phyloP scores from a whole-genome alignment of 2,113 vertebrate genomes.

The Scopus umbretta region DNA sequence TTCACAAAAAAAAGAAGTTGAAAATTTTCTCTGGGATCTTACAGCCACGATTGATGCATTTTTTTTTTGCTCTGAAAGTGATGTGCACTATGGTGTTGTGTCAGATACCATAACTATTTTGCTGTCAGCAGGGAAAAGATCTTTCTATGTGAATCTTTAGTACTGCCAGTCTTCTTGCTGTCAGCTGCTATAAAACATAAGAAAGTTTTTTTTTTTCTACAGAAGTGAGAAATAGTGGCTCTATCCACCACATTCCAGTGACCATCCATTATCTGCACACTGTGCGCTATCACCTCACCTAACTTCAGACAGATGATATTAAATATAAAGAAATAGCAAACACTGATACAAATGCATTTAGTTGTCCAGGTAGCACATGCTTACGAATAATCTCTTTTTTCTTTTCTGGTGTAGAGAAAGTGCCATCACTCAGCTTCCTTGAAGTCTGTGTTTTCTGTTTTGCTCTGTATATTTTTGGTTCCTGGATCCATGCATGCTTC shows the following conservation, averaged over 20 bases:
- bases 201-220: not conserved
- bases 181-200: not conserved
- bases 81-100: not conserved
- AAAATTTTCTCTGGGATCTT: not conserved
- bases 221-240: not conserved
- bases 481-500: constrained; percentile 87
- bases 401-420: constrained; percentile 39
- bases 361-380: not conserved
- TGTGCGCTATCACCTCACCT: not conserved
- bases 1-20: not conserved
- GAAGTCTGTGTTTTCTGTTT: constrained; percentile 61
- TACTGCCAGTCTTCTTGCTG: not conserved
- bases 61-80: not conserved
- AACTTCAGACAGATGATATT: not conserved
- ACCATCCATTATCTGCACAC: not conserved
- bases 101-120: not conserved
- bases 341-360: not conserved
- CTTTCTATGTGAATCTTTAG: not conserved
- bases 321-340: not conserved
- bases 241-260: not conserved
- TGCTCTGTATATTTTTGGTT: constrained; percentile 73
- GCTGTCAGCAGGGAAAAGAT: not conserved
- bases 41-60: not conserved
- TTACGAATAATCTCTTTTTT: constrained; percentile 56
- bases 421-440: constrained; percentile 63